phyloP scores from a whole-genome alignment of 2,888 invertebrate species.

The Aporophyla nigra region DNA sequence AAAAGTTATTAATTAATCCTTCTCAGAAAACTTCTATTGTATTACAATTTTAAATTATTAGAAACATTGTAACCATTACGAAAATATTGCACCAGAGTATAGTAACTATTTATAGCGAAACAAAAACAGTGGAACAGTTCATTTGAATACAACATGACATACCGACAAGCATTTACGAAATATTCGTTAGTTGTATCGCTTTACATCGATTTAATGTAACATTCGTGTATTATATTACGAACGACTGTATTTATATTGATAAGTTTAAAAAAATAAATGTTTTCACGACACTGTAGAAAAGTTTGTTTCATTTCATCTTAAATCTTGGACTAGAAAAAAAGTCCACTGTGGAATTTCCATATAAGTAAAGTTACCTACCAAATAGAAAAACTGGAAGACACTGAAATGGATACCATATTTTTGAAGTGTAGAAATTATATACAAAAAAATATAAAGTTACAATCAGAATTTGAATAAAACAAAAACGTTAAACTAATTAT shows the following conservation, averaged over 20 bases:
- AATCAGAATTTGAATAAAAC: background rate
- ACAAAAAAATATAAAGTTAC: background rate
- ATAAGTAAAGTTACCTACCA: background rate
- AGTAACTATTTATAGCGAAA: slow-evolving; percentile 15
- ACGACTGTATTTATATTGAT: slow-evolving; percentile 84
- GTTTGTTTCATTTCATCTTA: slow-evolving; percentile 40
- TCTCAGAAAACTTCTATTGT: background rate
- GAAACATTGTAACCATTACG: background rate
- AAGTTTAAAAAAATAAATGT: slow-evolving; percentile 82
- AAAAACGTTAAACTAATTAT: too few relatives aligned
- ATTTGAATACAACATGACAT: slow-evolving; percentile 77
- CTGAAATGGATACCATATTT: too few relatives aligned
- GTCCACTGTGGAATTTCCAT: background rate
- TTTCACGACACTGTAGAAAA: slow-evolving; percentile 77
- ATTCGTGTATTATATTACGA: slow-evolving; percentile 76
- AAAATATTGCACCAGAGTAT: background rate
- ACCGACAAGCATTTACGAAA: slow-evolving; percentile 84
- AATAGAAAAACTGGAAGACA: background rate
- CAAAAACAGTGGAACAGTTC: slow-evolving; percentile 72
- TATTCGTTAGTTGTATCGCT: slow-evolving; percentile 73
- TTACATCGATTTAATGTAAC: slow-evolving; percentile 73
- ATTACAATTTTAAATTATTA: background rate
- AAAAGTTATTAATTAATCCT: background rate
- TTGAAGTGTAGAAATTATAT: background rate
- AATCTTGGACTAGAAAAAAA: background rate